Base-by-base conservation (phyloP, 2,113 vertebrate genomes). In the Anguilla japonica region DNA sequence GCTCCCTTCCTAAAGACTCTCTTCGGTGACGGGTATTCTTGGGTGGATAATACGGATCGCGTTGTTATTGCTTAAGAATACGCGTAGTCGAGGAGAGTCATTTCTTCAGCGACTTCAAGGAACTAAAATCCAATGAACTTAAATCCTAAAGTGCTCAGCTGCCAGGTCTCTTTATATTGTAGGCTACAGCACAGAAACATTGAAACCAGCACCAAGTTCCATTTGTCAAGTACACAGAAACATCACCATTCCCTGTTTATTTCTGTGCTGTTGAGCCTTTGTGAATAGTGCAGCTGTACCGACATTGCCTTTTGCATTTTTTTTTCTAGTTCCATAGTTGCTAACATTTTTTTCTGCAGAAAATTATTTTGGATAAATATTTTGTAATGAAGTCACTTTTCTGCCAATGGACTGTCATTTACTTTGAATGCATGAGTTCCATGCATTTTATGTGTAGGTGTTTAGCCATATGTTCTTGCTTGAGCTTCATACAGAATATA, bases 51-150 rank as follows among this genome's bases (percentile, higher is more conserved):
- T 99, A 99, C 98, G 98, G 98, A 99, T 99, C 97, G 98, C 98
- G 98, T 99, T 99, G 98, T 99, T 99, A 99, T 99, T 99, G 98
- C 98, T 99, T 99, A 99, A 99, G 98, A 99, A 99, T 99, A 99
- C 98, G 98, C 98, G 98, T 99, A 99, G 98, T 99, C 97, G 98
- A 99, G 98, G 98, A 99, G 98, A 98, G 98, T 99, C 97, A 96
- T 95, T 95, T 97, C 98, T 96, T 97, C 98, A 95, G 96, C 91
- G 87, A 89, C 91, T 88, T 89, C 92, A 90, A 89, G 88, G 88
- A 90, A 90, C 88, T 92, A 88, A 89, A 91, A 88, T 88, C 86
- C 87, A 83, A 81, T 90, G 92, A 91, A 86, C 90, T 81, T 41
- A 85, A 89, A 85, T 87, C 90, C 84, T 41, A 85, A 89, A 85